Evolutionary conservation across 1,140 invertebrate species (phyloP), one percentile per base, ranked within the genome.

Genomic region (Megathymus violae): DNA sequence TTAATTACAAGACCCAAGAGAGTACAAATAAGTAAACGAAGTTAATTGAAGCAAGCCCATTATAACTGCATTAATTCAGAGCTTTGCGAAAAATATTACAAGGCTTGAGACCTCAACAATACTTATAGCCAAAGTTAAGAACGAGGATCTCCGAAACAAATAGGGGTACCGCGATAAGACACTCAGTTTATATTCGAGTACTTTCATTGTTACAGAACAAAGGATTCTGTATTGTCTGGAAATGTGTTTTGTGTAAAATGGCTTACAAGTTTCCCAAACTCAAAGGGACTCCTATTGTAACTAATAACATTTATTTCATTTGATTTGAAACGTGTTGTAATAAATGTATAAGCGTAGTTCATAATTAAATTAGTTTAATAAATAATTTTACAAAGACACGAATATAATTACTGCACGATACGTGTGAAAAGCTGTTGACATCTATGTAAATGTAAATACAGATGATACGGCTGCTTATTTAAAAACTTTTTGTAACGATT

Each of bases 171-270:
- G 46, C 47, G 67, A 74, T 74, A 70, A 70, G 71, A 70, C 36
- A 65, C 62, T 67, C 67, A 47, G 64, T 65, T 67, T 74, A 74
- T 67, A 74, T 70, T 67, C 64, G 65, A 74, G 67, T 61, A 74
- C 58, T 73, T 65, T 65, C 71, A 70, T 70, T 74, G 67, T 70
- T 66, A 67, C 52, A 67, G 71, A 74, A 74, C 71, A 74, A 74
- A 70, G 62, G 67, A 61, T 50, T 19, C 46, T 59, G 64, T 52
- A 54, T 67, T 61, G 52, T 71, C 50, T 58, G 60, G 56, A 70
- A 74, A 70, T 65, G 71, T 70, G 56, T 70, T 74, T 65, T 62
- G 62, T 61, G 59, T 69, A 67, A 69, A 74, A 68, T 68, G 59
- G 65, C 67, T 70, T 67, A 74, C 67, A 70, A 74, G 62, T 52